Conservation (phyloP, 2,797 vertebrate genomes). For the Meda fulgida region DNA sequence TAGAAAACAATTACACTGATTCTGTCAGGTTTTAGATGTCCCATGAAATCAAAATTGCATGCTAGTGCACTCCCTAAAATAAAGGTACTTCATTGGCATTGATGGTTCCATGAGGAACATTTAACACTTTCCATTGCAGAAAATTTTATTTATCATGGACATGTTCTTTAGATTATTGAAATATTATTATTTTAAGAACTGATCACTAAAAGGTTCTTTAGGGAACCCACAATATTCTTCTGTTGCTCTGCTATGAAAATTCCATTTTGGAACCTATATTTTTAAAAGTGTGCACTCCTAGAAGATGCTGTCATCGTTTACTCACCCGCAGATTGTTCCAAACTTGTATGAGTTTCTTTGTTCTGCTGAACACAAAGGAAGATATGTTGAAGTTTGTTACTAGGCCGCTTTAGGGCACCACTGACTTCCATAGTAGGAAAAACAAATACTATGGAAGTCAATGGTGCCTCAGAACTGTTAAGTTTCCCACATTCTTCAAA, state of each 20-base stretch:
- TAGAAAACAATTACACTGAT: neutral
- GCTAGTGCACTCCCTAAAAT: neutral
- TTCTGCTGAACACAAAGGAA: too few species aligned
- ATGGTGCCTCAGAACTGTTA: too few species aligned
- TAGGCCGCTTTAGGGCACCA: too few species aligned
- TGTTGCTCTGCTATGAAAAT: neutral
- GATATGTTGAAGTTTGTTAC: too few species aligned
- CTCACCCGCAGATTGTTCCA: too few species aligned
- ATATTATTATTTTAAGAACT: neutral
- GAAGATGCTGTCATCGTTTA: neutral
- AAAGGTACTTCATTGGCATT: neutral
- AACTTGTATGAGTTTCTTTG: too few species aligned
- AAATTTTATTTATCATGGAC: neutral
- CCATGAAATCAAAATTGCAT: neutral
- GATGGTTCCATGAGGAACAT: neutral
- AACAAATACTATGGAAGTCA: too few species aligned
- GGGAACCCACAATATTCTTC: neutral
- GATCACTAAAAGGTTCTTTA: neutral
- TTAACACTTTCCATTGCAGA: neutral
- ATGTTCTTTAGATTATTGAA: neutral
- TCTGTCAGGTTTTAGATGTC: neutral
- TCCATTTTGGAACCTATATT: neutral
- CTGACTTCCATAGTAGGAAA: too few species aligned
- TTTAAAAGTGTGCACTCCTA: neutral
- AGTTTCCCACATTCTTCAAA: too few species aligned